These are phyloP conservation scores for Glossophaga mutica DNA, from an alignment of 2,797 vertebrate genomes.

Conservation along the genomic window DNA sequence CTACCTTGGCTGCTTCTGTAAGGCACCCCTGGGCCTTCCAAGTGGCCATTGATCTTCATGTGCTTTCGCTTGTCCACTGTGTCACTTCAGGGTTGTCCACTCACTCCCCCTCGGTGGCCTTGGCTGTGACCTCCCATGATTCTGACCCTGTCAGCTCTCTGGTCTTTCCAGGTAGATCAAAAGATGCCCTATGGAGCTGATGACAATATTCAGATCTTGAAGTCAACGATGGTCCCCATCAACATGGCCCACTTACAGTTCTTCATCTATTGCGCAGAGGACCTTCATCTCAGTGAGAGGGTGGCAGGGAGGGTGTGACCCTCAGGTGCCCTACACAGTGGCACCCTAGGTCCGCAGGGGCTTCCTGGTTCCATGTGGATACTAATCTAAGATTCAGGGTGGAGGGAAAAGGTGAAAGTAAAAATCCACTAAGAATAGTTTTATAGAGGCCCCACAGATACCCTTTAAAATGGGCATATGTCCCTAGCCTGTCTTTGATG, in stretches of 20 bases:
- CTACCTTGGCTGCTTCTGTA: background rate
- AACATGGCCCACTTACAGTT: constrained; percentile 60
- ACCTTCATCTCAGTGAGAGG: constrained; percentile 69
- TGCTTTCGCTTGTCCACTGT: background rate
- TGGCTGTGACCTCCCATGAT: background rate
- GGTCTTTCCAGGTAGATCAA: constrained; percentile 65
- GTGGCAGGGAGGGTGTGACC: background rate
- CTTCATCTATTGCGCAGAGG: constrained; percentile 76
- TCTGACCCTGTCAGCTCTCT: background rate
- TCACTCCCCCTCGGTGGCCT: background rate
- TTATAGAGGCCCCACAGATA: background rate
- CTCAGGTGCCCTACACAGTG: background rate
- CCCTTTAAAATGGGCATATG: background rate
- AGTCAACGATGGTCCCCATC: background rate
- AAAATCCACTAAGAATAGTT: background rate
- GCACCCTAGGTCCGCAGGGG: background rate
- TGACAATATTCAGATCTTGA: constrained; percentile 40
- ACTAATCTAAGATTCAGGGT: background rate
- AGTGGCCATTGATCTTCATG: background rate
- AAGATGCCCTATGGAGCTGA: background rate
- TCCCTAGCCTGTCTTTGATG: background rate
- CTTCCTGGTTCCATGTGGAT: background rate
- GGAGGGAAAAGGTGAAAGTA: background rate
- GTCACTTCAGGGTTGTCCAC: background rate
- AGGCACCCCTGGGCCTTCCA: background rate